These are phyloP conservation scores for Anas platyrhynchos DNA, from an alignment of 2,113 vertebrate genomes.

Conservation along the genomic window DNA sequence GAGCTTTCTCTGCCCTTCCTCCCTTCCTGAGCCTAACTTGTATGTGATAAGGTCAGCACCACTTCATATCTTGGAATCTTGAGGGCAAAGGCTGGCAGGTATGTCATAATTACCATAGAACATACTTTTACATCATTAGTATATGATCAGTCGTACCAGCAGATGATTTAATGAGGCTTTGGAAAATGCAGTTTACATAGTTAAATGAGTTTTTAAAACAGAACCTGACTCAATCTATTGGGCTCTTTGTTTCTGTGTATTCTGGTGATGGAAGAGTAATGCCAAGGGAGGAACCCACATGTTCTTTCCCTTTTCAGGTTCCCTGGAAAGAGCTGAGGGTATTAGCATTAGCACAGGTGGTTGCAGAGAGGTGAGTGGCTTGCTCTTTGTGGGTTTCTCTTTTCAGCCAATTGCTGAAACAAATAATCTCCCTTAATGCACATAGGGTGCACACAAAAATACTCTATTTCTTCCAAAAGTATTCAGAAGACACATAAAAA, in stretches of 20 bases:
- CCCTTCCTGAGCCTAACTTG: rapidly evolving
- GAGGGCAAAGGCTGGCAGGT: neutral
- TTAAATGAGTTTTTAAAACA: neutral
- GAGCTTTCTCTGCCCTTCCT: neutral
- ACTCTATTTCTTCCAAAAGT: neutral
- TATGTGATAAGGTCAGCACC: neutral
- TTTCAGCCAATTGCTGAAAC: neutral
- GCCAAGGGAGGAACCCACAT: neutral
- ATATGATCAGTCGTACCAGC: rapidly evolving
- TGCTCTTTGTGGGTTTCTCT: rapidly evolving
- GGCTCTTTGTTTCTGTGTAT: rapidly evolving
- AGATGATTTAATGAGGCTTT: neutral
- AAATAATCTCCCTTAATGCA: neutral
- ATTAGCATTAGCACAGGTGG: neutral
- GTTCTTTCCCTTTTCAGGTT: neutral
- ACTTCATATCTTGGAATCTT: rapidly evolving
- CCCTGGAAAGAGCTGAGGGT: neutral
- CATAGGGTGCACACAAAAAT: neutral
- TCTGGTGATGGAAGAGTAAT: neutral
- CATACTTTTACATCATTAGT: rapidly evolving
- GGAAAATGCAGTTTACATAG: neutral
- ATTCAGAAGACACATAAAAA: neutral
- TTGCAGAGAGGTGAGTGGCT: neutral
- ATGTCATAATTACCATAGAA: neutral
- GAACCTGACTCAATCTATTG: rapidly evolving